Evolutionary conservation across 2,113 vertebrate genomes (phyloP).

Genomic region (Apeltes quadracus): DNA sequence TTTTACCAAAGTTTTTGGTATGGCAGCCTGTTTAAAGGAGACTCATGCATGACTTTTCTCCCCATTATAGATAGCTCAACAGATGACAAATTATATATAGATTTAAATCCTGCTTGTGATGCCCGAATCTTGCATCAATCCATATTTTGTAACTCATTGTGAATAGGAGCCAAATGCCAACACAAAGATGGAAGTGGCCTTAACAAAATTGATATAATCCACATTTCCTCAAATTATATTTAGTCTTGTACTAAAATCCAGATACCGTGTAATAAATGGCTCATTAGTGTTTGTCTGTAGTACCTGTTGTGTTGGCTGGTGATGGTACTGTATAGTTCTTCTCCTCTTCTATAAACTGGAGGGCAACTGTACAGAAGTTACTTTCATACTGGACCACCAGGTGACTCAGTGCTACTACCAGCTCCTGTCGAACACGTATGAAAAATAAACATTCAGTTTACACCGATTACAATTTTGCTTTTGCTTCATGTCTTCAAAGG

Average conservation of each 20-base stretch:
- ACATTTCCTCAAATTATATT: neutral
- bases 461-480: neutral
- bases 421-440: constrained; percentile 81
- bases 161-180: neutral
- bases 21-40: neutral
- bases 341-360: constrained; percentile 99
- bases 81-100: neutral
- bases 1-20: neutral
- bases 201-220: neutral
- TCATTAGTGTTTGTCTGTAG: neutral
- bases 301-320: constrained; percentile 88
- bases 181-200: neutral
- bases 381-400: constrained; percentile 97
- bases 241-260: neutral
- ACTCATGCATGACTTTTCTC: neutral
- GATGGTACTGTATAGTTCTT: constrained; percentile 94
- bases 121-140: too few relatives aligned
- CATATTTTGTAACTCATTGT: neutral
- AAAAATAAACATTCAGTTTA: neutral
- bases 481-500: neutral
- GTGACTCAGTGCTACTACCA: constrained; percentile 97
- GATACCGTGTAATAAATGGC: neutral
- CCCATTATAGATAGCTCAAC: neutral
- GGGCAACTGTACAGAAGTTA: constrained; percentile 97
- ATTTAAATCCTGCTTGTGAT: neutral